Percentiles rank a stretch among this genome's conserved stretches.
Evolutionary conservation across 1,140 invertebrate species (phyloP).

Genomic region (Trigoniulus corallinus): DNA sequence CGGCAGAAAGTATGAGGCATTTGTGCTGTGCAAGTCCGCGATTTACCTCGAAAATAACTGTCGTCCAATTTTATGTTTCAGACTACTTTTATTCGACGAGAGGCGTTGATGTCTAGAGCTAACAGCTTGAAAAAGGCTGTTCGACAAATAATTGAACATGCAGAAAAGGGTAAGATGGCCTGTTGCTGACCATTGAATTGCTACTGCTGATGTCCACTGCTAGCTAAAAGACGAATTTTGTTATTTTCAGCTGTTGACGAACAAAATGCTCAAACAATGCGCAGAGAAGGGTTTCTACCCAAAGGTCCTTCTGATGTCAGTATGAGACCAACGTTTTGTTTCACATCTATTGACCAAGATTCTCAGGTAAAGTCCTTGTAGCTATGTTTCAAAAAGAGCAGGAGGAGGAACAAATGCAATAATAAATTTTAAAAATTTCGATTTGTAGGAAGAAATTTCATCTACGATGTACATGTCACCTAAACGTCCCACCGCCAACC

Average conservation of each 20-base stretch:
- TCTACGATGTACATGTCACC: not conserved
- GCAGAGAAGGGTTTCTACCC: not conserved
- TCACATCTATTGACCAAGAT: not conserved
- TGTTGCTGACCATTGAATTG: too few relatives aligned
- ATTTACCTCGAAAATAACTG: not conserved
- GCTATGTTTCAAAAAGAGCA: too few relatives aligned
- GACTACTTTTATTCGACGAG: slow-evolving; percentile 23
- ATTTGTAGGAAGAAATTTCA: not conserved
- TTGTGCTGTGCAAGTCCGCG: not conserved
- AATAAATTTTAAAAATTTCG: not conserved
- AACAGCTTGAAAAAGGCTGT: slow-evolving; percentile 79
- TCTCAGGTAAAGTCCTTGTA: not conserved
- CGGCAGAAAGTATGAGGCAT: not conserved
- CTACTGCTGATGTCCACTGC: too few relatives aligned
- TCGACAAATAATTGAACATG: slow-evolving; percentile 61
- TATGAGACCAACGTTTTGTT: not conserved
- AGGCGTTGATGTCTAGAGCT: slow-evolving; percentile 38
- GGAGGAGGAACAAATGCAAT: too few relatives aligned
- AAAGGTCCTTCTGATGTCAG: not conserved
- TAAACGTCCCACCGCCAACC: not conserved
- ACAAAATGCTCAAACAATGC: slow-evolving; percentile 28
- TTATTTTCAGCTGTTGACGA: slow-evolving; percentile 28
- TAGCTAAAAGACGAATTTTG: too few relatives aligned
- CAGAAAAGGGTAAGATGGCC: slow-evolving; percentile 37
- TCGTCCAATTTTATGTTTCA: slow-evolving; percentile 7